These are phyloP conservation scores for Onychomys torridus DNA, from an alignment of 2,797 vertebrate species.

Conservation along the genomic window DNA sequence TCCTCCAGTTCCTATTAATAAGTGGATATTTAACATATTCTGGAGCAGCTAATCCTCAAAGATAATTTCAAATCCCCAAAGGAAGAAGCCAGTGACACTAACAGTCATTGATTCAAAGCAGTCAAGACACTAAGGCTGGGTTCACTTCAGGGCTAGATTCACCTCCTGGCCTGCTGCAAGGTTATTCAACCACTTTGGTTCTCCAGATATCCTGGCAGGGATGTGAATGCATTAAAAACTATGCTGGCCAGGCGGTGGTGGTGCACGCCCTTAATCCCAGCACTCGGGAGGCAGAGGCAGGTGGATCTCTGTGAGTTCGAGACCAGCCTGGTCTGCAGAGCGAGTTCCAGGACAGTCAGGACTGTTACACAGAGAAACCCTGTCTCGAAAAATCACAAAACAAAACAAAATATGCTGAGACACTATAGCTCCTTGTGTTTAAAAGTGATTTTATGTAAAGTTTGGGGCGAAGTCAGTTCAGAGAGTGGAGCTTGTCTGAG, in stretches of 20 bases:
- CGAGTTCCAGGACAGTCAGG: neutral
- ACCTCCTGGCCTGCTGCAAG: neutral
- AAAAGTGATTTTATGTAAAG: slow-evolving; percentile 19
- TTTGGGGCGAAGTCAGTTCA: neutral
- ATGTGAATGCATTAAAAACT: neutral
- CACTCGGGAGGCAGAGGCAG: neutral
- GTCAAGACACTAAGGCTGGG: slow-evolving; percentile 30
- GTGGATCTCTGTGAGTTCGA: neutral
- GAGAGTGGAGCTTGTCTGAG: slow-evolving; percentile 3
- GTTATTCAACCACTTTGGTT: slow-evolving; percentile 41
- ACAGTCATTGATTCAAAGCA: slow-evolving; percentile 16
- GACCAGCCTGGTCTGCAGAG: neutral
- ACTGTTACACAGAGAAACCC: neutral
- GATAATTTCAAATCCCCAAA: neutral
- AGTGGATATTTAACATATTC: slow-evolving; percentile 10
- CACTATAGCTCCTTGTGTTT: slow-evolving; percentile 10
- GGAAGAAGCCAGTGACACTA: slow-evolving; percentile 10
- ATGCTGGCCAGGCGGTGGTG: neutral
- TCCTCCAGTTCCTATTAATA: slow-evolving; percentile 1
- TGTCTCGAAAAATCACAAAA: neutral
- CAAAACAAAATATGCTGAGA: slow-evolving; percentile 12
- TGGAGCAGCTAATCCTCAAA: slow-evolving; percentile 6
- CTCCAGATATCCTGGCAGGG: neutral
- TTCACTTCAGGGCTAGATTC: slow-evolving; percentile 55
- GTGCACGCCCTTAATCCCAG: neutral